A percentile compares a stretch with the other conserved stretches of the same genome.
These are phyloP conservation scores for Eulemur rufifrons DNA, from an alignment of 2,113 vertebrate species.

Conservation along the genomic window DNA sequence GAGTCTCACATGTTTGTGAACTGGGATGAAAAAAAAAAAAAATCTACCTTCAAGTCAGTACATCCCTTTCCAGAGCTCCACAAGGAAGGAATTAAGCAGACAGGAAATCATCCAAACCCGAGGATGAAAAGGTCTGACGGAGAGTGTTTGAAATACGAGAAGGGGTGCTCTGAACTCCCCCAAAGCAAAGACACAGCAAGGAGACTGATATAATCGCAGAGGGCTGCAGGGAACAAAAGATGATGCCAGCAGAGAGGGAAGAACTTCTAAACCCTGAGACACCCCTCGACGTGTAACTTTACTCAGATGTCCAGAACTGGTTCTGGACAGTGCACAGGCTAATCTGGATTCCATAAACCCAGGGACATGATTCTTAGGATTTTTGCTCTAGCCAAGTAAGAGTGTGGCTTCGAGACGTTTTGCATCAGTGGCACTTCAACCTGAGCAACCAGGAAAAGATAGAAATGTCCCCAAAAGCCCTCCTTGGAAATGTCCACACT, in stretches of 20 bases:
- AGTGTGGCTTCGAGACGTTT: rapidly evolving
- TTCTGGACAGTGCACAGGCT: not conserved
- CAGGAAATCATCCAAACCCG: constrained; percentile 11
- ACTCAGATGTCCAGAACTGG: not conserved
- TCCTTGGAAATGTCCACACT: not conserved
- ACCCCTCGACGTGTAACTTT: rapidly evolving
- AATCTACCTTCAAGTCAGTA: not conserved
- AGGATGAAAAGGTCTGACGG: not conserved
- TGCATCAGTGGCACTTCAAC: rapidly evolving
- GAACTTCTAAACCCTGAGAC: rapidly evolving
- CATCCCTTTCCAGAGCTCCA: not conserved
- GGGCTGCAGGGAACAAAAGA: not conserved
- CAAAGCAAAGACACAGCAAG: not conserved
- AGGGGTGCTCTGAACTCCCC: not conserved
- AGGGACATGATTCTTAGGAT: rapidly evolving
- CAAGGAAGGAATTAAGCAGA: constrained; percentile 40
- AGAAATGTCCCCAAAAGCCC: rapidly evolving
- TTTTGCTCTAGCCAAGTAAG: not conserved
- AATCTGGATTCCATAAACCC: not conserved
- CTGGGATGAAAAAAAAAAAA: not conserved
- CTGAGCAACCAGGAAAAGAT: rapidly evolving
- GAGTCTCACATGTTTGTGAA: not conserved
- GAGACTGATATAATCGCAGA: not conserved
- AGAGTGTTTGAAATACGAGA: constrained; percentile 46
- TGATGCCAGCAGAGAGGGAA: rapidly evolving